Conservation (phyloP, 2,797 vertebrate species). For the Picus viridis region DNA sequence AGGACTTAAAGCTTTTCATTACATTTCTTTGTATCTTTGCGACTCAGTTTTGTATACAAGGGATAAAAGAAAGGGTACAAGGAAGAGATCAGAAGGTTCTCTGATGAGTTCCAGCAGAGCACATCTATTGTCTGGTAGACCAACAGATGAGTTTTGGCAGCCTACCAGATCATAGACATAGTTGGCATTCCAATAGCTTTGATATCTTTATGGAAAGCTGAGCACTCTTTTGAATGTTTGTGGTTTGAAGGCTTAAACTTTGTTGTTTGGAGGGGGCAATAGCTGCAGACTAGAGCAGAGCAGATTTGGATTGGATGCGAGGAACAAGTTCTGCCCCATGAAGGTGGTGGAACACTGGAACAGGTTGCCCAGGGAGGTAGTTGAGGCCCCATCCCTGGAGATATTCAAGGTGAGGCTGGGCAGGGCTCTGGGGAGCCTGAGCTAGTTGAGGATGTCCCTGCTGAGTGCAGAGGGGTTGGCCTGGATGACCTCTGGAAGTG, state of each 20-base stretch:
- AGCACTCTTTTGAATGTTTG: not conserved
- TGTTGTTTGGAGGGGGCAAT: not conserved
- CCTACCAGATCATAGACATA: conserved; percentile 1
- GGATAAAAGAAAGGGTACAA: not conserved
- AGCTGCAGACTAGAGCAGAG: no score
- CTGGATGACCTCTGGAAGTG: no score
- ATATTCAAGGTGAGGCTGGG: no score
- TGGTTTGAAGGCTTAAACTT: not conserved
- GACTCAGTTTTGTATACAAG: not conserved
- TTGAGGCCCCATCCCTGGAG: no score
- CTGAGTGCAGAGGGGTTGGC: no score
- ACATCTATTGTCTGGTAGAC: not conserved
- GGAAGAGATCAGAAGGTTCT: conserved; percentile 26
- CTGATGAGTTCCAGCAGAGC: not conserved
- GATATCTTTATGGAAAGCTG: conserved; percentile 28
- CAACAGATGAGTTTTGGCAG: conserved; percentile 49
- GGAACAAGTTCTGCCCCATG: no score
- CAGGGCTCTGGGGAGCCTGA: no score
- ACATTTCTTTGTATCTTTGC: not conserved
- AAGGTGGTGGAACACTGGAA: no score
- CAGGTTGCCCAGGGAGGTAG: no score
- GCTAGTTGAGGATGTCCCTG: no score
- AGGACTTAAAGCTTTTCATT: not conserved
- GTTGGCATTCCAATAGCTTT: conserved; percentile 13
- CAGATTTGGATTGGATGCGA: no score